Evolutionary conservation across 2,113 vertebrate genomes (phyloP), one percentile per base, ranked within the genome.

Genomic region (Sinocyclocheilus maitianheensis): DNA sequence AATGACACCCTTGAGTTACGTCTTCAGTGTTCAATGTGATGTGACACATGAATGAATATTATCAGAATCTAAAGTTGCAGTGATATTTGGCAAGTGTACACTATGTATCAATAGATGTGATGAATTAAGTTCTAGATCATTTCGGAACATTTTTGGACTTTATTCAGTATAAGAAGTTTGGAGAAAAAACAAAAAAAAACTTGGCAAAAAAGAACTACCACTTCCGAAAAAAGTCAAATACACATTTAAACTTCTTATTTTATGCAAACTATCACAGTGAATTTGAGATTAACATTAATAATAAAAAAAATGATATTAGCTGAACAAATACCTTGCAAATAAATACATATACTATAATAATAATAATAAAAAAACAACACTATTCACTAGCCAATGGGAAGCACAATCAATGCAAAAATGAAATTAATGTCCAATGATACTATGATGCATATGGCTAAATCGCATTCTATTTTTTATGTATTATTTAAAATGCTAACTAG

Each of bases 281-380:
- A 43, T 11, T 72, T 58, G 6, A 34, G 51, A 46, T 74, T 76
- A 76, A 79, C 10, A 4, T 20, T 55, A 55, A 12, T 11, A 2
- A 30, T 3, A 58, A 84, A 55, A 80, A 48, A 34, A 11, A 53
- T 16, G n/a, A 24, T 34, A 83, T 82, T 71, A 60, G 12, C 16
- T 13, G 60, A 81, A 30, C 48, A 72, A 81, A 20, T 58, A 14
- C 12, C 51, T 85, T 72, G 43, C 60, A 85, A 71, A 85, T 85
- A 81, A 87, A 85, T 87, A 85, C n/a, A 48, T 24, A 62, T 69
- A 60, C 18, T 22, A 60, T 48, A 55, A 48, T 3, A 53, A 55
- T 34, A n/a, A 80, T 11, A 55, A 48, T 3, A 34, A 79, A 0
- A 11, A 74, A 55, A 65, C 81, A 20, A 18, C 5, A 75, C 67